A percentile compares a stretch with the other conserved stretches of the same genome.
Evolutionary conservation across 2,113 vertebrate species (phyloP).

Genomic region (Sylvilagus bachmani): DNA sequence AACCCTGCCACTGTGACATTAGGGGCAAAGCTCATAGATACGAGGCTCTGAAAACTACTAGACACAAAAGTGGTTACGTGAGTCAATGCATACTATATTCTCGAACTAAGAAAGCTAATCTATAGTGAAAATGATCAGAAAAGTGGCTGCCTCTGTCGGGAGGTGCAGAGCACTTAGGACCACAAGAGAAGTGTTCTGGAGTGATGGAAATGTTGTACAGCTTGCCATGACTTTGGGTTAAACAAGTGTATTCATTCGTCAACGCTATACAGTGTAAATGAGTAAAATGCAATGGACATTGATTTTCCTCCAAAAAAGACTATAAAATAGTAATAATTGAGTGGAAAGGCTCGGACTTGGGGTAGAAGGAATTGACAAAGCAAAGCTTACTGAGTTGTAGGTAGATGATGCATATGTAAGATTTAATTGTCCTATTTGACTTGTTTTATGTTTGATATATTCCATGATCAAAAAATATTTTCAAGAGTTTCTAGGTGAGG

Average conservation of each 20-base stretch:
- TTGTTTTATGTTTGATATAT: neutral
- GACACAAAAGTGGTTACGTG: neutral
- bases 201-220: neutral
- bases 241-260: neutral
- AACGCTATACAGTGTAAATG: neutral
- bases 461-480: neutral
- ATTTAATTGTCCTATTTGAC: neutral
- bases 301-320: neutral
- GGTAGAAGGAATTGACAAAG: neutral
- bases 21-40: neutral
- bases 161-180: neutral
- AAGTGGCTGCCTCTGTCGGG: no score
- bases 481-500: neutral
- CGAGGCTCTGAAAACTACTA: neutral
- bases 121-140: neutral
- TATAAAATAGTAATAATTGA: neutral
- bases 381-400: neutral
- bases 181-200: neutral
- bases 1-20: neutral
- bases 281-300: neutral
- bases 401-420: neutral
- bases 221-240: neutral
- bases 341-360: neutral
- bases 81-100: neutral
- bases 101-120: neutral